Conservation (phyloP, 2,888 invertebrate genomes). For the Nezara viridula region DNA sequence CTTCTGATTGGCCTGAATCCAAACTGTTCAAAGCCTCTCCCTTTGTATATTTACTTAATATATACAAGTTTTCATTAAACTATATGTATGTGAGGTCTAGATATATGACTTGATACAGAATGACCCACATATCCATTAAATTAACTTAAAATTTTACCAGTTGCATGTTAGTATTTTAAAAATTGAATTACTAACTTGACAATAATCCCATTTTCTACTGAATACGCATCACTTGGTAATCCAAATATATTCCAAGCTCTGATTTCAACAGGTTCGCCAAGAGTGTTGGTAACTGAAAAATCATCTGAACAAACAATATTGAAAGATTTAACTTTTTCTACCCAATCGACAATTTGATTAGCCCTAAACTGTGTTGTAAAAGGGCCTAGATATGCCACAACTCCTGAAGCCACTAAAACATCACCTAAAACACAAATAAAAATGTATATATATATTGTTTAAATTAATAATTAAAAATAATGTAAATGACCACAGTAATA, state of each 20-base stretch:
- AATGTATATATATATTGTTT: slow-evolving; percentile 10
- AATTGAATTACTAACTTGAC: slow-evolving; percentile 78
- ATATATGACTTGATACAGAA: no score
- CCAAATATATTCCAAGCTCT: slow-evolving; percentile 93
- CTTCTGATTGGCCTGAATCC: no score
- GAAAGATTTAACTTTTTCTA: slow-evolving; percentile 76
- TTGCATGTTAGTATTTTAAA: no score
- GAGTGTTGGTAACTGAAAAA: slow-evolving; percentile 82
- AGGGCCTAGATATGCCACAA: slow-evolving; percentile 92
- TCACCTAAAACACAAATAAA: slow-evolving; percentile 77
- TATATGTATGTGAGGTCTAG: no score
- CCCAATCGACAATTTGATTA: slow-evolving; percentile 82
- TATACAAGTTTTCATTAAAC: no score
- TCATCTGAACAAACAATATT: slow-evolving; percentile 82
- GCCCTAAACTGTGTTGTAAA: slow-evolving; percentile 83
- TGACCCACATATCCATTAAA: no score
- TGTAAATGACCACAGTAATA: no score
- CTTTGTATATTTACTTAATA: no score
- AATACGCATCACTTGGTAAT: slow-evolving; percentile 89
- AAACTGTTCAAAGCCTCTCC: no score
- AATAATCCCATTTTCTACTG: slow-evolving; percentile 92
- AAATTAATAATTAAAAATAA: neutral
- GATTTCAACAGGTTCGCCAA: slow-evolving; percentile 90
- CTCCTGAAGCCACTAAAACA: slow-evolving; percentile 87
- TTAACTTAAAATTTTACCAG: no score